Evolutionary conservation across 2,113 vertebrate species (phyloP).

Genomic region (Myrmecophaga tridactyla): DNA sequence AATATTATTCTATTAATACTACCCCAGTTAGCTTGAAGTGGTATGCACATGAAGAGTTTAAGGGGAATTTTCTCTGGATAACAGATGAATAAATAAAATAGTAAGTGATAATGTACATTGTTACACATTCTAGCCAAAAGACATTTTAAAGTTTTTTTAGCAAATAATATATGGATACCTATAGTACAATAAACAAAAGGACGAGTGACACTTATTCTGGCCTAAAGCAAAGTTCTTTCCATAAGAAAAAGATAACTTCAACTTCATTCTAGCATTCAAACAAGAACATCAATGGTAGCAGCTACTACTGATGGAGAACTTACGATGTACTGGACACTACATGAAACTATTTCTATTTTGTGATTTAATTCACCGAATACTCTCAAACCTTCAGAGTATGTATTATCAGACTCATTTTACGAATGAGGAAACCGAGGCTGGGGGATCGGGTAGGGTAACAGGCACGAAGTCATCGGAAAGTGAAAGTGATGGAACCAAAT

Average conservation of each 20-base stretch:
- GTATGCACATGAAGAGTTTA: neutral
- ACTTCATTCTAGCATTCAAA: neutral
- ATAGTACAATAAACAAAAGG: conserved; percentile 5
- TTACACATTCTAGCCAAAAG: neutral
- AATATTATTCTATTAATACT: neutral
- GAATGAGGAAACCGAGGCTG: neutral
- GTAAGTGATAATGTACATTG: neutral
- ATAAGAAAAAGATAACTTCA: neutral
- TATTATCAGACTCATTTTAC: neutral
- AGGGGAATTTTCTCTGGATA: neutral
- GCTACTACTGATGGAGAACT: neutral
- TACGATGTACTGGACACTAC: neutral
- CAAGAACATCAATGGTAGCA: neutral
- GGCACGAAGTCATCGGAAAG: neutral
- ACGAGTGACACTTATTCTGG: conserved; percentile 28
- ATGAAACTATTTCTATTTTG: neutral
- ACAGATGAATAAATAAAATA: neutral
- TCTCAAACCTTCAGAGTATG: neutral
- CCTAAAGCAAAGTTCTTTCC: neutral
- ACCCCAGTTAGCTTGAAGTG: neutral
- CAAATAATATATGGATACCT: neutral
- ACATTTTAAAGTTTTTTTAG: neutral
- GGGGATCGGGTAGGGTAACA: too few relatives aligned
- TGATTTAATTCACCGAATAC: neutral
- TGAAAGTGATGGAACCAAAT: neutral